Base-by-base conservation (phyloP, 2,113 vertebrate genomes). In the Brienomyrus brachyistius region DNA sequence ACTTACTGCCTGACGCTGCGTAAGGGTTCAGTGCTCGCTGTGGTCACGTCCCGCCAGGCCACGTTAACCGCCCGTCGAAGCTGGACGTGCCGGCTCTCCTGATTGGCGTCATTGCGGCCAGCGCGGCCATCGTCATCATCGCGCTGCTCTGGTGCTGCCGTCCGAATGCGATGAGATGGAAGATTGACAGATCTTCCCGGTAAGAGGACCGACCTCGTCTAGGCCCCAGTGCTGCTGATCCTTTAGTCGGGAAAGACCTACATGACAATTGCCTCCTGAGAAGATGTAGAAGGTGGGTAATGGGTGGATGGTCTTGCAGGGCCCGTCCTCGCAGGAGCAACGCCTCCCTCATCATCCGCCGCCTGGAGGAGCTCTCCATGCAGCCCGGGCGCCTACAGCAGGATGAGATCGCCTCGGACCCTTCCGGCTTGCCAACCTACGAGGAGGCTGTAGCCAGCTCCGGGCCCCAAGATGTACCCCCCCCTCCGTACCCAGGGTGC, bases 131-230 rank as follows among this genome's bases (percentile, higher is more conserved):
- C 89, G 92, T 97, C 91, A 92, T 95, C 91, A 92, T 93, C 88
- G 94, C 89, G 50, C 91, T 97, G 83, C 80, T 95, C 88, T 97
- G 96, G 91, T 96, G 96, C 92, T 93, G 95, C 89, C 96, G 94
- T 90, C 88, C 80, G 8, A 86, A 54, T 17, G 74, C 35, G 2
- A 43, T 80, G 31, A 87, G 45, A 48, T 90, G 74, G 23, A 90
- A 87, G 85, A 50, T 43, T 23, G 82, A 50, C 90, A 83, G 84
- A 31, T 70, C 59, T 4, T 27, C 84, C 2, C 40, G 89, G 91
- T 91, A 84, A 89, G 89, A 43, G 47, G 9, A 2, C 43, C 52
- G 2, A 27, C n/a, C 2, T 1, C 27, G 1, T 13, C 5, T n/a
- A 10, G n/a, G 2, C 6, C 3, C 19, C 10, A n/a, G 17, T 1